phyloP scores from a whole-genome alignment of 2,113 vertebrate genomes.

The zebrafish (Danio rerio) region GRCz12tu NC_133195.1:31700501-31701000 shows the following conservation, averaged over 20 bases:
- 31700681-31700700: background rate
- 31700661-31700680: no score
- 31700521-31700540: no score
- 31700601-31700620: no score
- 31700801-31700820: background rate
- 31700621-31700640: no score
- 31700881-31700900: conserved; percentile 22
- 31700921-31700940: conserved; percentile 5
- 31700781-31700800: conserved; percentile 1
- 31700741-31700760: no score
- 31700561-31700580: no score
- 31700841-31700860: background rate
- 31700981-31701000: background rate
- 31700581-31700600: no score
- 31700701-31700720: background rate
- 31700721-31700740: background rate
- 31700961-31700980: background rate
- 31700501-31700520: no score
- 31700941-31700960: background rate
- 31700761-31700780: background rate
- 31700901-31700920: background rate
- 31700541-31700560: no score
- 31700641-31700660: no score
- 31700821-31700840: conserved; percentile 4
- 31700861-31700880: conserved; percentile 31